A percentile compares a stretch with the other conserved stretches of the same genome.
These are phyloP conservation scores for Thera obeliscata DNA, from an alignment of 2,888 invertebrate genomes.

Conservation along the genomic window DNA sequence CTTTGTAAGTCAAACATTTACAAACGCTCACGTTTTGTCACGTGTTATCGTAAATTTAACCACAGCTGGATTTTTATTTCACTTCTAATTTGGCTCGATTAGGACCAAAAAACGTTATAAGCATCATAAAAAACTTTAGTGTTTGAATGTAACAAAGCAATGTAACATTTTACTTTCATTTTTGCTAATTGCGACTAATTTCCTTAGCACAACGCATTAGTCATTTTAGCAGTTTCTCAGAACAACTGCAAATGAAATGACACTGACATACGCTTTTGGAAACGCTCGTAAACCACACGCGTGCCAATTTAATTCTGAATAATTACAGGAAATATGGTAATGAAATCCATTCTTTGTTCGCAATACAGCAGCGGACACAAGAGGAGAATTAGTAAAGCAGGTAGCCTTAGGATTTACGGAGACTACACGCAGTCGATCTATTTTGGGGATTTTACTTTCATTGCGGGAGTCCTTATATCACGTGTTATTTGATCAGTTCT, in stretches of 20 bases:
- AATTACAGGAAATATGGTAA: constrained; percentile 42
- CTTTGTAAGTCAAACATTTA: constrained; percentile 26
- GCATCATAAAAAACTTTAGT: background rate
- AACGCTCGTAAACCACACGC: constrained; percentile 32
- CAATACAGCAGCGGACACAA: constrained; percentile 29
- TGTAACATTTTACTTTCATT: constrained; percentile 3
- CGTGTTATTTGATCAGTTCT: constrained; percentile 12
- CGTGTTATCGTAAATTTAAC: constrained; percentile 1
- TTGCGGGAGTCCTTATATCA: constrained; percentile 35
- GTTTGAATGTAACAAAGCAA: background rate
- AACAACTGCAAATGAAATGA: constrained; percentile 32
- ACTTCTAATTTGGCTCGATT: background rate
- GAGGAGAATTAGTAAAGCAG: constrained; percentile 26
- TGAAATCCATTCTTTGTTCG: constrained; percentile 38
- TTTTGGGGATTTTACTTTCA: constrained; percentile 29
- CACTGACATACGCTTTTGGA: constrained; percentile 34
- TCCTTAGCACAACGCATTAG: constrained; percentile 7
- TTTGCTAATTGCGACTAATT: constrained; percentile 17
- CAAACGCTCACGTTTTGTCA: constrained; percentile 7
- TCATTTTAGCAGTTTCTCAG: constrained; percentile 21
- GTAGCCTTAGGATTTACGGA: constrained; percentile 22
- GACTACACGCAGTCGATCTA: constrained; percentile 20
- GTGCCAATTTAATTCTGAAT: constrained; percentile 40
- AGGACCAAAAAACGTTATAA: background rate
- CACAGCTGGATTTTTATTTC: background rate